Evolutionary conservation across 1,140 invertebrate species (phyloP), one percentile per base, ranked within the genome.

Genomic region (Drosophila orena): DNA sequence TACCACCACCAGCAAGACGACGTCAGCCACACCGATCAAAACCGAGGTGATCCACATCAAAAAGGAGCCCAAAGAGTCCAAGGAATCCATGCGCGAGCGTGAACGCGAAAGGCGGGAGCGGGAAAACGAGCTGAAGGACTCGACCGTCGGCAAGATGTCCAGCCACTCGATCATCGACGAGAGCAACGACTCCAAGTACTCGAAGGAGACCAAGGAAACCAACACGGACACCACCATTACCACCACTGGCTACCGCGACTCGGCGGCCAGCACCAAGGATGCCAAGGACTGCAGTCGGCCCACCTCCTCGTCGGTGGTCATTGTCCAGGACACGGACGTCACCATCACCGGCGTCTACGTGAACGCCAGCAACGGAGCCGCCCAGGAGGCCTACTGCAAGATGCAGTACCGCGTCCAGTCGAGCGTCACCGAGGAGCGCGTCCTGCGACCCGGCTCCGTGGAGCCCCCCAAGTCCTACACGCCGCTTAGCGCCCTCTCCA

Each of bases 311-410:
- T 94, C 94, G 70, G 94, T 96, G 43, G 94, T 95, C 15, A 96
- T 97, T 77, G 94, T 97, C 8, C 96, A 97, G 91, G 96, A 97
- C 76, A 96, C 96, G 0, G 96, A 97, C 77, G 96, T 97, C 1
- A 97, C 96, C 46, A 97, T 97, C 61, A 97, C 96, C 1, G 96
- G 96, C 22, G 96, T 97, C 53, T 96, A 96, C 84, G 95, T 96
- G 42, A 96, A 96, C 91, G 94, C 94, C 61, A 95, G 95, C 92
- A 97, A 95, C 64, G 96, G 93, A 46, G 96, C 94, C 74, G 96
- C 94, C 91, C 96, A 96, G 81, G 96, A 97, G 92, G 96, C 96
- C 34, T 97, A 96, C 86, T 97, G 96, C 89, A 96, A 92, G 50
- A 96, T 97, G 96, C 96, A 97, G 92, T 97, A 97, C 91, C 94